Evolutionary conservation across 2,888 invertebrate genomes (phyloP).

Genomic region (Podotricha telesiphe): DNA sequence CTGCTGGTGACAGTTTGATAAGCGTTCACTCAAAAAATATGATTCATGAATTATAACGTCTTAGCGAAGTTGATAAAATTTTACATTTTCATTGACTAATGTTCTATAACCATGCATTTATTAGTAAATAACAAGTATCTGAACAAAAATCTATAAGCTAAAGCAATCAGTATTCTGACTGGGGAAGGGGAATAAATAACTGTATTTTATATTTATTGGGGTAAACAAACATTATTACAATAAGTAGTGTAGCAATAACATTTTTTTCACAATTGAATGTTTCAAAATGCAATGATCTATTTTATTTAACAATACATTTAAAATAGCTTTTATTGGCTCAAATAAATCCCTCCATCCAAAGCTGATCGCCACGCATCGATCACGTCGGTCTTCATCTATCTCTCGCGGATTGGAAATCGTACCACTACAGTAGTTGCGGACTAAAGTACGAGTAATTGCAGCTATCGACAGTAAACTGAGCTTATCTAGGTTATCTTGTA

Average conservation of each 20-base stretch:
- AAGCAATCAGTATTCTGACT: too few relatives aligned
- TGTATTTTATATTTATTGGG: too few relatives aligned
- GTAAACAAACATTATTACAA: too few relatives aligned
- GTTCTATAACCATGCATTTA: too few relatives aligned
- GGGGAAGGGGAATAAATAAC: too few relatives aligned
- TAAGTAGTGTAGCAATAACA: too few relatives aligned
- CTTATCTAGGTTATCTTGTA: background rate
- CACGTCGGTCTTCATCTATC: constrained; percentile 21
- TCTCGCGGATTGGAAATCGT: background rate
- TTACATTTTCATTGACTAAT: background rate
- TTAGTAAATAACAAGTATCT: too few relatives aligned
- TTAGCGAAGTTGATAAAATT: background rate
- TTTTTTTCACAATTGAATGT: too few relatives aligned
- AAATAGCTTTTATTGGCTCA: background rate
- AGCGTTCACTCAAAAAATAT: constrained; percentile 1
- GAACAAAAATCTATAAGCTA: too few relatives aligned
- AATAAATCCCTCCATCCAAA: background rate
- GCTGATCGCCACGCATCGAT: constrained; percentile 15
- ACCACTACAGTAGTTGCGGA: background rate
- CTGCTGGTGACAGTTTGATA: background rate
- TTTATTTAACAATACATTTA: background rate
- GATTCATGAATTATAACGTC: background rate
- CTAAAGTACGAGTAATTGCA: background rate
- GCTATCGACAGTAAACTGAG: background rate
- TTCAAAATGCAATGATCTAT: background rate